Evolutionary conservation across 2,888 invertebrate genomes (phyloP), one percentile per base, ranked within the genome.

Genomic region (Corbicula japonica): DNA sequence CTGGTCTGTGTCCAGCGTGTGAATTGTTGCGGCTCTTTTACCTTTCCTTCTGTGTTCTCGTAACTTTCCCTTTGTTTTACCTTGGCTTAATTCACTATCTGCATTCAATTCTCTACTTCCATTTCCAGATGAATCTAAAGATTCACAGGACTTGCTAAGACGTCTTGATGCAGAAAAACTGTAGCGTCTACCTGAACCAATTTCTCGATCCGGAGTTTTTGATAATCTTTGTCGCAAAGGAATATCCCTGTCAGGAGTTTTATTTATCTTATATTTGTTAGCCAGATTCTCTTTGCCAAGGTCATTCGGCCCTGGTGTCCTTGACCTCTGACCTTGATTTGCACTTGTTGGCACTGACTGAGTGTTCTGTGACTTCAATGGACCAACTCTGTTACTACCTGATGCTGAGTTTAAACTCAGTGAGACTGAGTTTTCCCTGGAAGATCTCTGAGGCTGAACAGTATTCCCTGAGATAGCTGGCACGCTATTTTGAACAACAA

Each of bases 1-100:
- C 77, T 90, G 90, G 65, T 90, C 86, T 26, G 88, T 86, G 68
- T 91, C 91, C 18, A 91, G 73, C 41, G 87, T 90, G 56, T 89
- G 88, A 10, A 91, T 83, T 18, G 91, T 91, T 52, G 89, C 89
- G 0, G 91, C 91, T 21, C 91, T 74, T 71, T 87, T 80, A 3
- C 86, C 87, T 30, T 86, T 86, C 30, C 88, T 77, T 15, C 90
- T 79, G 60, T 90, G 87, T 48, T 89, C 89, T 58, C 89, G 88
- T 34, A 90, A 75, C 54, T 85, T 87, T n/a, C 87, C 86, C 23
- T 80, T 80, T 26, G 76, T 63, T 26, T 77, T 79, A 10, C 65
- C 66, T 26, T 66, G 62, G 21, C 35, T 60, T 26, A 61, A 41
- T 21, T 46, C 60, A 21, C 73, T 48, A 28, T 73, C 82, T 32